Percentiles rank a stretch among this genome's conserved stretches.
Evolutionary conservation across 1,140 invertebrate species (phyloP).

Genomic region (Panonychus citri): DNA sequence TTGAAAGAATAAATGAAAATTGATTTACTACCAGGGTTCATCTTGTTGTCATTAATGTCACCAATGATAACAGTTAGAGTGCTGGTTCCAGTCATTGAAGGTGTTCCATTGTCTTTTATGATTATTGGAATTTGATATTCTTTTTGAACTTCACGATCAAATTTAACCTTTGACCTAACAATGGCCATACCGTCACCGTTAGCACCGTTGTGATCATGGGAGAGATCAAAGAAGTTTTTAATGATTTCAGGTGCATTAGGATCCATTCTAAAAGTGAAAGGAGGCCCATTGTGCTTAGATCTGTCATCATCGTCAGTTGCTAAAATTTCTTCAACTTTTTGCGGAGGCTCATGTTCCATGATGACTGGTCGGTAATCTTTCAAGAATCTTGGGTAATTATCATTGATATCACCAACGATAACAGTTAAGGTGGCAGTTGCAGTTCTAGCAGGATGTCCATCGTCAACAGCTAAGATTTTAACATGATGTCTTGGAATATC

Average conservation of each 20-base stretch:
- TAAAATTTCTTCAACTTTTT: conserved; percentile 72
- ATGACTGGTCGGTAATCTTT: conserved; percentile 74
- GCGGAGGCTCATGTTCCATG: conserved; percentile 55
- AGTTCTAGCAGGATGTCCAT: conserved; percentile 54
- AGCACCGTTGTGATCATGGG: conserved; percentile 39
- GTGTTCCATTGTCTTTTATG: conserved; percentile 66
- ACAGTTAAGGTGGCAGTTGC: conserved; percentile 84
- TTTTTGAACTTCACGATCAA: conserved; percentile 83
- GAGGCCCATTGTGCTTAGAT: conserved; percentile 77
- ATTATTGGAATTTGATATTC: conserved; percentile 82
- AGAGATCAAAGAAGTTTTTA: conserved; percentile 69
- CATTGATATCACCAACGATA: conserved; percentile 86
- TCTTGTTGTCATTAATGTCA: conserved; percentile 85
- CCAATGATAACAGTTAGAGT: conserved; percentile 85
- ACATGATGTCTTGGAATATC: conserved; percentile 70
- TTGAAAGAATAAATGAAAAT: conserved; percentile 88
- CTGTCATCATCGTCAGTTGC: conserved; percentile 85
- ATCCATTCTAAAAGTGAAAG: conserved; percentile 76
- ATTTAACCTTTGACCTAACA: conserved; percentile 61
- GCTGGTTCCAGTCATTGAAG: conserved; percentile 81
- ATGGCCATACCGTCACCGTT: conserved; percentile 89
- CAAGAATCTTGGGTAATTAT: conserved; percentile 37
- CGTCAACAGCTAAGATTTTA: conserved; percentile 17
- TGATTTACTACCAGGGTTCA: conserved; percentile 82
- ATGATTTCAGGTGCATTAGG: conserved; percentile 76